Conservation (phyloP, 2,888 invertebrate genomes). For the Alloplasta piceator region DNA sequence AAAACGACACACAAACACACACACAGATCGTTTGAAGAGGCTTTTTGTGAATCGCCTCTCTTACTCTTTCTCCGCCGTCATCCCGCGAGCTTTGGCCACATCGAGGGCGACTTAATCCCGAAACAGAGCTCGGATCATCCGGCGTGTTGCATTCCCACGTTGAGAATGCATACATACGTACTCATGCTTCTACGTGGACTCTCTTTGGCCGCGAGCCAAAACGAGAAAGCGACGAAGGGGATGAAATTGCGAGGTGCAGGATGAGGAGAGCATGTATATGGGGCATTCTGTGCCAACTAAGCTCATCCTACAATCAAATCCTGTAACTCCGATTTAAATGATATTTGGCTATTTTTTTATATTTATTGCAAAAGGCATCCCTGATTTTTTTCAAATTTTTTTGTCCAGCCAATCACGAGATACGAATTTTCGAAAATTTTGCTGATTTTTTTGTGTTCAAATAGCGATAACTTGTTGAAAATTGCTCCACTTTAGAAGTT, state of each 20-base stretch:
- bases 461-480: too few species aligned
- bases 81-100: conserved; percentile 35
- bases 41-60: conserved; percentile 51
- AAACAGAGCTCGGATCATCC: conserved; percentile 64
- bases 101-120: conserved; percentile 63
- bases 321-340: too few species aligned
- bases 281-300: too few species aligned
- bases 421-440: too few species aligned
- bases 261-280: not conserved
- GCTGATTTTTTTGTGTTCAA: too few species aligned
- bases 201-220: conserved; percentile 53
- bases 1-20: conserved; percentile 10
- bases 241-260: not conserved
- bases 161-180: conserved; percentile 1
- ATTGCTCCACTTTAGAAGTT: too few species aligned
- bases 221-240: conserved; percentile 6
- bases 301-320: too few species aligned
- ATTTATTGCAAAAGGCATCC: too few species aligned
- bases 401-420: too few species aligned
- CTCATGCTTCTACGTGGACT: conserved; percentile 29
- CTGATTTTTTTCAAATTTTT: too few species aligned
- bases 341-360: too few species aligned
- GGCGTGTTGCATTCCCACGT: conserved; percentile 59
- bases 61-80: not conserved
- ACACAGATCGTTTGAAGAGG: conserved; percentile 9